Percentiles rank a stretch among this genome's conserved stretches.
Conservation (phyloP, 2,888 invertebrate genomes). For the Thysanoteuthis rhombus region DNA sequence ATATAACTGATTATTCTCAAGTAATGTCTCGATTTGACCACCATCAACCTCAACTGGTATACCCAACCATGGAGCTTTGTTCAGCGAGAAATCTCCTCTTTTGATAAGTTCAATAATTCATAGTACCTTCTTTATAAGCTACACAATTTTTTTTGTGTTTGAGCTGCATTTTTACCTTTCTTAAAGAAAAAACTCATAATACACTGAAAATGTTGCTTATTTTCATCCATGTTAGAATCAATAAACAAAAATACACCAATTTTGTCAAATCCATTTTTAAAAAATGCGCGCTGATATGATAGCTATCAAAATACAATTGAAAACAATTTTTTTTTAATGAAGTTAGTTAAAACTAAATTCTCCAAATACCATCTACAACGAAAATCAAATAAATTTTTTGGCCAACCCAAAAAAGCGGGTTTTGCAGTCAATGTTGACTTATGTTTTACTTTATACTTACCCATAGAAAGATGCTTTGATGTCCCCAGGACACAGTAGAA, state of each 20-base stretch:
- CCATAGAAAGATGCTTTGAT: slow-evolving; percentile 27
- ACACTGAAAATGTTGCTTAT: neutral
- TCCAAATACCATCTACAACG: neutral
- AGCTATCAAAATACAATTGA: neutral
- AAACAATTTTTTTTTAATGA: neutral
- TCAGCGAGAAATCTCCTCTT: too few relatives aligned
- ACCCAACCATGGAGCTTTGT: too few relatives aligned
- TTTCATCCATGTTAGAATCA: neutral
- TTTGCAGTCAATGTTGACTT: too few relatives aligned
- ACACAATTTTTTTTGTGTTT: neutral
- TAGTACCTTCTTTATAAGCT: neutral
- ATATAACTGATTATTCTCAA: too few relatives aligned
- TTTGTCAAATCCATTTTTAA: neutral
- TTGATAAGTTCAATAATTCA: too few relatives aligned
- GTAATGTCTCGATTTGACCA: too few relatives aligned
- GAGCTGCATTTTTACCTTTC: neutral
- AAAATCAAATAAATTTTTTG: neutral
- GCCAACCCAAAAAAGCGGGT: too few relatives aligned
- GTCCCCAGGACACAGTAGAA: slow-evolving; percentile 17
- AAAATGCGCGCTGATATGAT: neutral
- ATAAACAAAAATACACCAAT: neutral
- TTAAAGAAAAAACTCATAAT: neutral
- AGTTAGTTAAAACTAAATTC: neutral
- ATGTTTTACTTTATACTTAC: neutral
- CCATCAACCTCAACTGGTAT: too few relatives aligned